Base-by-base conservation (phyloP, 2,888 invertebrate species). In the Drosophila acutilabella region DNA sequence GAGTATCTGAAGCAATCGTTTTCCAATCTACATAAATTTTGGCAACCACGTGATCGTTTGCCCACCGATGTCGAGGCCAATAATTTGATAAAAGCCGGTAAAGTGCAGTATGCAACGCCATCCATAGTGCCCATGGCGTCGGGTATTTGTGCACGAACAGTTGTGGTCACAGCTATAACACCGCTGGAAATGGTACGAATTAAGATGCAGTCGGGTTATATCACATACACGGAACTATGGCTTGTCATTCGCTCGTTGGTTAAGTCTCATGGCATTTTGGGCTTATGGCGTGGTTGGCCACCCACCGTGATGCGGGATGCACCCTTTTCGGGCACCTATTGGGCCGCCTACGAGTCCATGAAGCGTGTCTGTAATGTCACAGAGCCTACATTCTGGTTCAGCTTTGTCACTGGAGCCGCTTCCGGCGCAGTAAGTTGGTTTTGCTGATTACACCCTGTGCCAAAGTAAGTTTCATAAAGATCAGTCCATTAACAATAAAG, bases 111-210 rank as follows among this genome's bases (percentile, higher is more conserved):
- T 5, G 6, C 36, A 0, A 4, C 79, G 14, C 85, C 85, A 0
- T 65, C 61, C n/a, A 20, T 72, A 14, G 78, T 85, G 30, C 98
- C 98, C 1, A 93, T 97, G 86, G 79, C 95, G 44, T 95, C 98
- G 30, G 99, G 99, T 11, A 95, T 95, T 18, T 93, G 95, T 13
- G 98, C 98, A 1, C 94, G 98, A 91, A 93, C 95, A 38, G 94
- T 95, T 91, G 96, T 97, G 26, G 96, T 95, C 0, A 95, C 96
- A 2, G 93, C 97, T 71, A 97, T 99, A 26, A 98, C 97, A 90
- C 99, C 99, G 0, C 92, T 99, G 79, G 99, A 99, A 93, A 94
- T 99, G 82, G 95, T 99, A 58, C 94, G 99, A 88, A 99, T 99
- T 0, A 99, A 99, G 93, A 98, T 99, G 97, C 99, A 99, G 91